Evolutionary conservation across 2,113 vertebrate genomes (phyloP).

Genomic region (Coptodon rendalli): DNA sequence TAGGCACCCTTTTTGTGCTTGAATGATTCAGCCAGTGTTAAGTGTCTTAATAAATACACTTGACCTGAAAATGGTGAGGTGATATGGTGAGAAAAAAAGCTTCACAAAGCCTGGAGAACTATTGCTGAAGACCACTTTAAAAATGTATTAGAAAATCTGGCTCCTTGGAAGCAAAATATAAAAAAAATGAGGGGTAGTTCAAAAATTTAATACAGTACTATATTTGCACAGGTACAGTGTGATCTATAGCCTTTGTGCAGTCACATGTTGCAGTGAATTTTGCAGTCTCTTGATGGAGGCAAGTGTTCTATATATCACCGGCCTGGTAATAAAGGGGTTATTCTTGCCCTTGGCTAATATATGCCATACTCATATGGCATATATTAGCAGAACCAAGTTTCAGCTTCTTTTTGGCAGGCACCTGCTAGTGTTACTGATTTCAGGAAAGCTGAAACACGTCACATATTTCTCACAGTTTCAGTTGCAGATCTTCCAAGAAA

Average conservation of each 20-base stretch:
- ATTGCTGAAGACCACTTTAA: neutral
- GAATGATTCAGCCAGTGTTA: neutral
- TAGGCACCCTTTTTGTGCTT: neutral
- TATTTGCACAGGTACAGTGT: neutral
- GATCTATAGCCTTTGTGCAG: neutral
- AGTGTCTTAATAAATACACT: neutral
- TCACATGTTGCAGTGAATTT: neutral
- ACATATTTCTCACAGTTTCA: neutral
- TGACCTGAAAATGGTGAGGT: neutral
- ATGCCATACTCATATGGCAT: neutral
- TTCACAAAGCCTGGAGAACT: neutral
- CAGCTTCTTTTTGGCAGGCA: neutral
- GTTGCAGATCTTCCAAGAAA: neutral
- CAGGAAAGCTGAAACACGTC: neutral
- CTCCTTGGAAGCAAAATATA: neutral
- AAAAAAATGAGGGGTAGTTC: neutral
- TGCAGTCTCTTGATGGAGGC: neutral
- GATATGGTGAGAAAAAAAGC: neutral
- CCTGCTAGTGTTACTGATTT: neutral
- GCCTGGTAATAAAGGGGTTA: neutral
- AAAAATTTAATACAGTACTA: neutral
- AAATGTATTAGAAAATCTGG: neutral
- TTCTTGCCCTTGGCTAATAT: neutral
- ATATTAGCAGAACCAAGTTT: neutral
- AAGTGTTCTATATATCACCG: neutral